Conservation (phyloP, 2,797 vertebrate species). For the Pseudochirops cupreus region DNA sequence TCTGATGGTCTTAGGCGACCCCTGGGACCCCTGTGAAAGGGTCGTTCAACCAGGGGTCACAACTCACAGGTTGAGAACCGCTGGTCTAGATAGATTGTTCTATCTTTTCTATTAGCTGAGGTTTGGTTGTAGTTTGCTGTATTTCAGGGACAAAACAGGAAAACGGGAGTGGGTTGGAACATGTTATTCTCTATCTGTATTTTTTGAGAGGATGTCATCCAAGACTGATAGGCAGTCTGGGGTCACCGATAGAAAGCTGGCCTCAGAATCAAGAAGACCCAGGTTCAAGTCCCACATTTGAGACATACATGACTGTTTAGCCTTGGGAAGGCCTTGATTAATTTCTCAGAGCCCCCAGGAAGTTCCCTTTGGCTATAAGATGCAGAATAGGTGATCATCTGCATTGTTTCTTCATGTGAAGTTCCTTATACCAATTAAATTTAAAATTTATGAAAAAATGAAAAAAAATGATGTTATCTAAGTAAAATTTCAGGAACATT, state of each 20-base stretch:
- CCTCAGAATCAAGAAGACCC: not conserved
- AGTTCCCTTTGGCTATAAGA: not conserved
- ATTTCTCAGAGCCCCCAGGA: not conserved
- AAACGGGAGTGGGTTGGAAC: not conserved
- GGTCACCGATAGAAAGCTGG: not conserved
- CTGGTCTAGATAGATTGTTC: not conserved
- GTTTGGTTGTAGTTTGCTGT: not conserved
- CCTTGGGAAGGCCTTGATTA: not conserved
- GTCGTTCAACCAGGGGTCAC: too few relatives aligned
- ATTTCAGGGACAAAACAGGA: not conserved
- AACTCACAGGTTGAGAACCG: too few relatives aligned
- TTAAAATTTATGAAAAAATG: not conserved
- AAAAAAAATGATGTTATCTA: not conserved
- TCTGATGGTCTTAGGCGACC: too few relatives aligned
- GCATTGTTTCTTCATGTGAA: not conserved
- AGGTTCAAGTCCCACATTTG: not conserved
- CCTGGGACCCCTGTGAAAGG: too few relatives aligned
- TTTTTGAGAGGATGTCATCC: not conserved
- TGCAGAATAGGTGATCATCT: not conserved
- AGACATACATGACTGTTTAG: not conserved
- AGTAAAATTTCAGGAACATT: not conserved
- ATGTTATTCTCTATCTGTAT: not conserved
- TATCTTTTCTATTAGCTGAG: not conserved
- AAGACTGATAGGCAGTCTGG: not conserved
- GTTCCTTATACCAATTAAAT: not conserved